These are phyloP conservation scores for Mungos mungo DNA, from an alignment of 2,113 vertebrate species.

Conservation along the genomic window DNA sequence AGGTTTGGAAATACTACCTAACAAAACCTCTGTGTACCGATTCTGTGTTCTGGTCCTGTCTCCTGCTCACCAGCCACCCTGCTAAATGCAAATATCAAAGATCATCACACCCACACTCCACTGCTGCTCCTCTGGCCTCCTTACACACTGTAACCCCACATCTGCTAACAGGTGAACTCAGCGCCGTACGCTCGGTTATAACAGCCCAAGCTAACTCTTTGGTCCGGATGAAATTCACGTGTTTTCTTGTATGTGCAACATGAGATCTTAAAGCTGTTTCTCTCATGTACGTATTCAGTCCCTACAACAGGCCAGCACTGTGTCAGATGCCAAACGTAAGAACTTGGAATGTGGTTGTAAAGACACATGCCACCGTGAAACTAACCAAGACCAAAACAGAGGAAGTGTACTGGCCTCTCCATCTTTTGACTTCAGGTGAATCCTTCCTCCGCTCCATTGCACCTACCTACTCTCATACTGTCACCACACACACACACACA, in stretches of 20 bases:
- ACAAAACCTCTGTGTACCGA: background rate
- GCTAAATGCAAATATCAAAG: background rate
- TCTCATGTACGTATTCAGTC: background rate
- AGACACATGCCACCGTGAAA: background rate
- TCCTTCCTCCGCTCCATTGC: background rate
- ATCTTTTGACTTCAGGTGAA: background rate
- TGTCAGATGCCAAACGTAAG: background rate
- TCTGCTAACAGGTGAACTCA: background rate
- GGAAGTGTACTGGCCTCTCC: background rate
- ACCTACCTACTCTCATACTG: background rate
- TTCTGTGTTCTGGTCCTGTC: background rate
- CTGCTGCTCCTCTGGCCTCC: background rate
- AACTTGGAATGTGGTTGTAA: background rate
- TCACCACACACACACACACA: background rate
- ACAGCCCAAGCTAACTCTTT: background rate
- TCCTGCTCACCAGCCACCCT: background rate
- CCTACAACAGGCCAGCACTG: background rate
- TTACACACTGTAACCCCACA: background rate
- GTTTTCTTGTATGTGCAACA: background rate
- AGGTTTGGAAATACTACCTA: background rate
- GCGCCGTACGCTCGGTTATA: background rate
- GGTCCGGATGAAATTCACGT: background rate
- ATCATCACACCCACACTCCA: background rate
- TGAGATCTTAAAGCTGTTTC: background rate
- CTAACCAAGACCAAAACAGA: background rate